Conservation (phyloP, 2,113 vertebrate genomes). For the Barbus barbus region DNA sequence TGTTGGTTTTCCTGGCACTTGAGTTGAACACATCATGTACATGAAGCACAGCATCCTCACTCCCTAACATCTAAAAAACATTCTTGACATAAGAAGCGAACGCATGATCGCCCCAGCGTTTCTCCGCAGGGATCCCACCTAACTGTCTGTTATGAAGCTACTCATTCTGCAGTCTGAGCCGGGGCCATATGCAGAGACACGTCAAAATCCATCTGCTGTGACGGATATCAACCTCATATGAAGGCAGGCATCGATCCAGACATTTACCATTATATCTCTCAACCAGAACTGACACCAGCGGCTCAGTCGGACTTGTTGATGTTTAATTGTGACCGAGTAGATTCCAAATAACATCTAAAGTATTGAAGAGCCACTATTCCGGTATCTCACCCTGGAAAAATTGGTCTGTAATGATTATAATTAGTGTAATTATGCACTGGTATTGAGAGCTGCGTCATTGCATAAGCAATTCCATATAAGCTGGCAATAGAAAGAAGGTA, state of each 20-base stretch:
- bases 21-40: not conserved
- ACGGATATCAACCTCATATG: conserved; percentile 14
- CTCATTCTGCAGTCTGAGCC: conserved; percentile 16
- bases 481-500: too few species aligned
- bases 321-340: conserved; percentile 41
- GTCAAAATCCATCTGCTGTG: conserved; percentile 25
- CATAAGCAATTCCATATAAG: conserved; percentile 34
- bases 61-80: conserved; percentile 30
- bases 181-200: not conserved
- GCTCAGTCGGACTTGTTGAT: conserved; percentile 28
- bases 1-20: not conserved
- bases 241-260: not conserved
- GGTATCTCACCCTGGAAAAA: conserved; percentile 9
- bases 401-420: conserved; percentile 35
- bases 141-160: conserved; percentile 18
- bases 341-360: conserved; percentile 38
- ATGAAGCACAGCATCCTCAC: conserved; percentile 11
- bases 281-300: conserved; percentile 17
- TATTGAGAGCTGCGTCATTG: conserved; percentile 19
- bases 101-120: conserved; percentile 7
- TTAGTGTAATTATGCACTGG: conserved; percentile 26
- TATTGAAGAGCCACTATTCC: conserved; percentile 39
- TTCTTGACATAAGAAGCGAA: conserved; percentile 44
- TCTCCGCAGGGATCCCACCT: conserved; percentile 10
- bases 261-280: conserved; percentile 27